Percentiles rank a stretch among this genome's conserved stretches.
Conservation (phyloP, 2,113 vertebrate genomes). For the Antechinus flavipes region DNA sequence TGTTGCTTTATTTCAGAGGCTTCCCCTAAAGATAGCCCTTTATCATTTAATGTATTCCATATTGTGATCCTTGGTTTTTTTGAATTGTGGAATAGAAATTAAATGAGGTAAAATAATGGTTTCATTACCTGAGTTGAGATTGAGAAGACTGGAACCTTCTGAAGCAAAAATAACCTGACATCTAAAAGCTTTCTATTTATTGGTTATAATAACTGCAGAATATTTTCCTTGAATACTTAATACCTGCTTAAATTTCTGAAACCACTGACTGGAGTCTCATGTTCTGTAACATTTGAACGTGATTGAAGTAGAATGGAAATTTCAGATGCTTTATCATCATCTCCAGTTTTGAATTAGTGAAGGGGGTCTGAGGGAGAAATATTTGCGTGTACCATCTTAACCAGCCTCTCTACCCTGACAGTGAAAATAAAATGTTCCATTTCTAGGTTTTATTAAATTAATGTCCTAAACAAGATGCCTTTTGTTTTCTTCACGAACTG, state of each 20-base stretch:
- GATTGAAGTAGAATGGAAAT: not conserved
- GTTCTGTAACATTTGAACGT: not conserved
- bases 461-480: not conserved
- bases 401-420: too few species aligned
- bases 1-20: not conserved
- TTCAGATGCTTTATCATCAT: not conserved
- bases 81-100: conserved; percentile 48
- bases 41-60: conserved; percentile 8
- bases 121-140: conserved; percentile 35
- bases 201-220: not conserved
- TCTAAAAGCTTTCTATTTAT: not conserved
- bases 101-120: not conserved
- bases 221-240: not conserved
- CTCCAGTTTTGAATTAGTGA: not conserved
- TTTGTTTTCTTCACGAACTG: not conserved
- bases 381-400: too few species aligned
- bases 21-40: not conserved
- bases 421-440: too few species aligned
- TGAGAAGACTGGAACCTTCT: conserved; percentile 45
- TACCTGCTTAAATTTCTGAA: not conserved
- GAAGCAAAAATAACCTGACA: not conserved
- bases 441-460: not conserved
- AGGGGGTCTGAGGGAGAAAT: not conserved
- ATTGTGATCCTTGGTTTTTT: not conserved
- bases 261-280: not conserved